phyloP scores from a whole-genome alignment of 1,140 invertebrate species.

The Branchinecta lindahli region DNA sequence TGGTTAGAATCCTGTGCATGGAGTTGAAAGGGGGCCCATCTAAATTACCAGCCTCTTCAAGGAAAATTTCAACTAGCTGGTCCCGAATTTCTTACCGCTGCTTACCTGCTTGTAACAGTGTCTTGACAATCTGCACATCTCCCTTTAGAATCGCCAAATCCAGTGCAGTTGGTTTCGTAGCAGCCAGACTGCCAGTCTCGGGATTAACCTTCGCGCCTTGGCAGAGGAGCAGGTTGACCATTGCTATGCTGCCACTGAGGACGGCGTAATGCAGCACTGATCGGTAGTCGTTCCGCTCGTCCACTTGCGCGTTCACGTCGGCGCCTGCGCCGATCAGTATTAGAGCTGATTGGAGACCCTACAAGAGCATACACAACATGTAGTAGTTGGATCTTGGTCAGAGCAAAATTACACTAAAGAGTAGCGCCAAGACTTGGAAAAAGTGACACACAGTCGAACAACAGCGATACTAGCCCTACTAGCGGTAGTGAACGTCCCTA shows the following conservation, averaged over 20 bases:
- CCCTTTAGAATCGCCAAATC: conserved; percentile 69
- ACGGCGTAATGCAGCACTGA: conserved; percentile 78
- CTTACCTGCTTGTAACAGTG: conserved; percentile 50
- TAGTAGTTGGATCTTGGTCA: not conserved
- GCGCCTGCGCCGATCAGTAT: conserved; percentile 60
- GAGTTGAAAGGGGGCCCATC: too few relatives aligned
- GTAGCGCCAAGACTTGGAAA: too few relatives aligned
- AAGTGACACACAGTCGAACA: too few relatives aligned
- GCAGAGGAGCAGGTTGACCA: conserved; percentile 62
- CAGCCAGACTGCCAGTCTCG: conserved; percentile 31
- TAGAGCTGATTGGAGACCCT: conserved; percentile 59
- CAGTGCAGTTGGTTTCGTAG: conserved; percentile 63
- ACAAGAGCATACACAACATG: conserved; percentile 21
- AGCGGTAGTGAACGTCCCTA: too few relatives aligned
- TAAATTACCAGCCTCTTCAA: not conserved
- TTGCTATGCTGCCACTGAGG: conserved; percentile 54
- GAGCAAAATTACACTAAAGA: too few relatives aligned
- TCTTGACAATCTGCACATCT: conserved; percentile 50
- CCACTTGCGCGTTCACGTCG: conserved; percentile 63
- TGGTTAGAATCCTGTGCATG: too few relatives aligned
- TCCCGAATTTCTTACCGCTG: too few relatives aligned
- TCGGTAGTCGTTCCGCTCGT: conserved; percentile 58
- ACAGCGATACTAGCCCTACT: too few relatives aligned
- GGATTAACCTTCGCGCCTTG: conserved; percentile 55
- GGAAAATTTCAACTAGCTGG: too few relatives aligned